phyloP scores from a whole-genome alignment of 2,888 invertebrate genomes.

The Dermolepida albohirtum region DNA sequence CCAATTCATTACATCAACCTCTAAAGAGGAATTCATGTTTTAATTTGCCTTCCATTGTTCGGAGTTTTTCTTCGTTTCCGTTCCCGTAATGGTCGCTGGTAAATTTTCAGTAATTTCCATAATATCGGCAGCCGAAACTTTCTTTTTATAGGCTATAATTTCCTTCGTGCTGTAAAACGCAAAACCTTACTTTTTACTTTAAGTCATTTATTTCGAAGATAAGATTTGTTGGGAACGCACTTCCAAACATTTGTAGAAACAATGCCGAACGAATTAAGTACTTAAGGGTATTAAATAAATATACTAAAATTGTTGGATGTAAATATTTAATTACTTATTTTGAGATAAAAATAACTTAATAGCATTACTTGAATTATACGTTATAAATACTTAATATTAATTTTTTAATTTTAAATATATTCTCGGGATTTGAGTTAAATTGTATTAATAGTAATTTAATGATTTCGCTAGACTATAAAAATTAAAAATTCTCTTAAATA shows the following conservation, averaged over 20 bases:
- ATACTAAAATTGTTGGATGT: neutral
- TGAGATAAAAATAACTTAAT: no score
- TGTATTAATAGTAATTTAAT: no score
- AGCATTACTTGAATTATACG: no score
- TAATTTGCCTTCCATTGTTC: constrained; percentile 37
- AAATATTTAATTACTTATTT: no score
- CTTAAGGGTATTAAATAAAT: neutral
- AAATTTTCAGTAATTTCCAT: constrained; percentile 38
- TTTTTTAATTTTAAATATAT: no score
- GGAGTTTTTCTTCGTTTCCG: constrained; percentile 38
- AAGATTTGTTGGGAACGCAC: constrained; percentile 13
- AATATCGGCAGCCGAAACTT: constrained; percentile 33
- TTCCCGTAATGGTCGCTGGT: constrained; percentile 32
- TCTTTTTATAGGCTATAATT: constrained; percentile 36
- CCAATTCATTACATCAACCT: constrained; percentile 29
- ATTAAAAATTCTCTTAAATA: no score
- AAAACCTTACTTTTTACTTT: constrained; percentile 21
- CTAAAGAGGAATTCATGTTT: constrained; percentile 39
- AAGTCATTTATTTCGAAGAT: constrained; percentile 12
- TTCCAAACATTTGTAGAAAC: neutral
- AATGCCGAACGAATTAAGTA: neutral
- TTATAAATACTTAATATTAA: no score
- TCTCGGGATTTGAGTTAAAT: no score
- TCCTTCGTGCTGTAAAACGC: constrained; percentile 32
- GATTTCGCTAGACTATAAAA: no score